These are phyloP conservation scores for Lampris megalopsis DNA, from an alignment of 2,113 vertebrate genomes.

Conservation along the genomic window DNA sequence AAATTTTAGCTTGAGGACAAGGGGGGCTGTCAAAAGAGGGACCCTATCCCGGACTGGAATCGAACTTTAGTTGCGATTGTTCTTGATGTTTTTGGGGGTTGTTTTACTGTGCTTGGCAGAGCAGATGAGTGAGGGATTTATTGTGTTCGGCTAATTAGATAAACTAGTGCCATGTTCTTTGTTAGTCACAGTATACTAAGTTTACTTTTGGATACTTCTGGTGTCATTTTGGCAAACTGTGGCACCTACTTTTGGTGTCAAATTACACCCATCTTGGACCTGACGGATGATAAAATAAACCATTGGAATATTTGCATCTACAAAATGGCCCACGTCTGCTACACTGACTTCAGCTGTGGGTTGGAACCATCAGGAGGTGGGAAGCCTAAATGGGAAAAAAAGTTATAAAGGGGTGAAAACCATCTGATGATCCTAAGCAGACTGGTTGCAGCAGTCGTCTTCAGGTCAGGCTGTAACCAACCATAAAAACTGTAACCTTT, in stretches of 20 bases:
- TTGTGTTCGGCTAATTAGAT: not conserved
- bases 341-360: conserved; percentile 12
- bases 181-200: not conserved
- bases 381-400: not conserved
- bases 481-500: conserved; percentile 13
- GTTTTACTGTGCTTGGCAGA: conserved; percentile 34
- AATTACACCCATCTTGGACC: conserved; percentile 9
- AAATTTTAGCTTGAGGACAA: conserved; percentile 87
- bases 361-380: conserved; percentile 13
- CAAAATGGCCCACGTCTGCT: conserved; percentile 52
- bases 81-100: conserved; percentile 6
- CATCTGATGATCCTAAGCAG: too few relatives aligned
- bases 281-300: not conserved
- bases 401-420: not conserved
- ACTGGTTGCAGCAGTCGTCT: not conserved
- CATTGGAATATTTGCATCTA: not conserved
- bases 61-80: not conserved
- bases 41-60: conserved; percentile 33
- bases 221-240: not conserved
- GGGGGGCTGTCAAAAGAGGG: not conserved
- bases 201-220: not conserved
- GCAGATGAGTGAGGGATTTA: conserved; percentile 1
- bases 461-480: conserved; percentile 15
- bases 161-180: not conserved
- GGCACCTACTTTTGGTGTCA: not conserved